These are phyloP conservation scores for Loris lydekkerianus DNA, from an alignment of 2,797 vertebrate genomes.

Conservation along the genomic window DNA sequence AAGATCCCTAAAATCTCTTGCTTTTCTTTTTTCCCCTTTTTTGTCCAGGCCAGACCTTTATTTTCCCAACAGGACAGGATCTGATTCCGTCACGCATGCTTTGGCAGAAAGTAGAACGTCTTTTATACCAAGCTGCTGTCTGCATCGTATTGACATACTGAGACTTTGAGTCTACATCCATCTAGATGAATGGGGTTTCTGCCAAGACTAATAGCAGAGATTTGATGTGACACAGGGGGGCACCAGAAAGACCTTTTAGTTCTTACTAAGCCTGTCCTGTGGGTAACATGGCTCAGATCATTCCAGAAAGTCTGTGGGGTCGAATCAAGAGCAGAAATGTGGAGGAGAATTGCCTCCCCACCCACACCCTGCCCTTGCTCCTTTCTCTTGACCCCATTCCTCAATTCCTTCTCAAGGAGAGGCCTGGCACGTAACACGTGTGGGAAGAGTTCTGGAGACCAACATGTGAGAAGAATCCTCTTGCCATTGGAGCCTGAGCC, in stretches of 20 bases:
- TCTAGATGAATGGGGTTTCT: not conserved
- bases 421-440: not conserved
- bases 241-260: not conserved
- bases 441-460: too few species aligned
- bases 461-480: not conserved
- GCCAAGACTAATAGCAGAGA: not conserved
- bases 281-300: not conserved
- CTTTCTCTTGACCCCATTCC: not conserved
- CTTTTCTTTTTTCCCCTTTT: not conserved
- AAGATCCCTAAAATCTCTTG: not conserved
- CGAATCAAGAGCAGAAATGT: not conserved
- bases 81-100: not conserved
- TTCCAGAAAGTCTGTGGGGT: not conserved
- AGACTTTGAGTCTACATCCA: not conserved
- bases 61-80: not conserved
- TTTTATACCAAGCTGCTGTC: not conserved
- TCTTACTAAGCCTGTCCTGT: not conserved
- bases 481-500: not conserved
- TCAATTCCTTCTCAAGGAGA: not conserved
- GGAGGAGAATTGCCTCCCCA: not conserved
- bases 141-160: not conserved
- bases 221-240: not conserved
- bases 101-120: not conserved
- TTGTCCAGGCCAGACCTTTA: not conserved
- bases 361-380: rapidly evolving